Conservation (phyloP, 2,797 vertebrate species). For the Babyrousa celebensis region DNA sequence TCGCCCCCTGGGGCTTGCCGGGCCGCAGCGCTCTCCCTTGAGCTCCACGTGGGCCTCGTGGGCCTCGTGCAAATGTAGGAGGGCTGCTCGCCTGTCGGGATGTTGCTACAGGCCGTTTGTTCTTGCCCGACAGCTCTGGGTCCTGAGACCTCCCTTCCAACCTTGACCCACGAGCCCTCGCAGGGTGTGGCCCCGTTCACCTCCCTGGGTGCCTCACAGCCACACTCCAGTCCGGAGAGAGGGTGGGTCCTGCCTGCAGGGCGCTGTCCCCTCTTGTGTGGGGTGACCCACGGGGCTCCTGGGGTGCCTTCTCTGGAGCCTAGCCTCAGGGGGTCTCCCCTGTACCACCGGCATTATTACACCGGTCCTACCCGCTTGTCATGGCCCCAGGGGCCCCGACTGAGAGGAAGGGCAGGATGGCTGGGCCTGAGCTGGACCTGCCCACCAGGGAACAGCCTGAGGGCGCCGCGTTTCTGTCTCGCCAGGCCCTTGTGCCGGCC, state of each 20-base stretch:
- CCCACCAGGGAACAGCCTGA: neutral
- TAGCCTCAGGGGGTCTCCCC: neutral
- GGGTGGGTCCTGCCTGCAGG: neutral
- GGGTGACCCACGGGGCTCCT: neutral
- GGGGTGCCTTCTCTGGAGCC: neutral
- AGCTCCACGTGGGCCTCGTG: neutral
- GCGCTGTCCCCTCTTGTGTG: neutral
- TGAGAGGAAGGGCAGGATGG: neutral
- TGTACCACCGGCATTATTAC: neutral
- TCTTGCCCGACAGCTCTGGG: neutral
- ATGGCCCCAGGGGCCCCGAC: neutral
- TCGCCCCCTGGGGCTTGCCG: neutral
- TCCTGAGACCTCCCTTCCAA: neutral
- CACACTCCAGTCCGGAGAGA: neutral
- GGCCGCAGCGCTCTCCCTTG: neutral
- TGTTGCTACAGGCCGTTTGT: neutral
- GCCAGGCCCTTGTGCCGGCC: neutral
- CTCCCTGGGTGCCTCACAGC: neutral
- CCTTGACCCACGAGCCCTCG: neutral
- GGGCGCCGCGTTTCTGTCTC: neutral
- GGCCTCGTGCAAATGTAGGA: neutral
- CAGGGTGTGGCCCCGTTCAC: no score
- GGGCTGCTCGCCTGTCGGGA: neutral
- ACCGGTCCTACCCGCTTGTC: neutral
- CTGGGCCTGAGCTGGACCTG: neutral